Evolutionary conservation across 2,888 invertebrate species (phyloP).

Genomic region (Cephus rjabovi): DNA sequence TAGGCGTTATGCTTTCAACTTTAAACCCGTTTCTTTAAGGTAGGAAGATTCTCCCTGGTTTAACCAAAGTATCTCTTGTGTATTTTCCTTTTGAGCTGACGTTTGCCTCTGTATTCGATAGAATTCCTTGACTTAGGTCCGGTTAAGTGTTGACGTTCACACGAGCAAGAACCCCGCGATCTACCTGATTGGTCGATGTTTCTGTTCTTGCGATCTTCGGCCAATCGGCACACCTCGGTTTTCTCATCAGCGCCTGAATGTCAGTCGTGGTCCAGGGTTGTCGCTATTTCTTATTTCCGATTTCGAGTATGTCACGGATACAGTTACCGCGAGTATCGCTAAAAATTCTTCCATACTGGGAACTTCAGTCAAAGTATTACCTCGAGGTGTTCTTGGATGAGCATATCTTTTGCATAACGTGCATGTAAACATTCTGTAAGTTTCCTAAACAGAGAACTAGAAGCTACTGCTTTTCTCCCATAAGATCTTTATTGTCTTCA

Average conservation of each 20-base stretch:
- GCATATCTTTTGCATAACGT: neutral
- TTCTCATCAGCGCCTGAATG: conserved; percentile 19
- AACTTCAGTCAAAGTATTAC: neutral
- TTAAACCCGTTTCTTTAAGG: neutral
- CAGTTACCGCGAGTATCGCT: neutral
- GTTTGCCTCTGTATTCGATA: neutral
- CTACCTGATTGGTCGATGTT: conserved; percentile 33
- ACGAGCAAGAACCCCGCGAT: conserved; percentile 23
- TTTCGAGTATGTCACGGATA: neutral
- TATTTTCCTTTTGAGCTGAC: neutral
- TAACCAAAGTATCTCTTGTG: neutral
- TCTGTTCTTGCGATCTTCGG: conserved; percentile 32
- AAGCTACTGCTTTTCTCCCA: neutral
- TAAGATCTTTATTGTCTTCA: neutral
- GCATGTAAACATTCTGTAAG: neutral
- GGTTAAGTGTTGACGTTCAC: conserved; percentile 43
- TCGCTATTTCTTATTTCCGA: neutral
- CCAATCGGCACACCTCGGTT: conserved; percentile 34
- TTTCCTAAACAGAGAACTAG: neutral
- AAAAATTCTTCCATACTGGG: neutral
- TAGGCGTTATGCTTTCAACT: conserved; percentile 19
- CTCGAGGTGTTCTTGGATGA: neutral
- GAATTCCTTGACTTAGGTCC: conserved; percentile 39
- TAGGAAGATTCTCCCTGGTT: neutral
- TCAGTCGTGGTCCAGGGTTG: conserved; percentile 1